Conservation (phyloP, 2,113 vertebrate genomes). For the Lota lota region DNA sequence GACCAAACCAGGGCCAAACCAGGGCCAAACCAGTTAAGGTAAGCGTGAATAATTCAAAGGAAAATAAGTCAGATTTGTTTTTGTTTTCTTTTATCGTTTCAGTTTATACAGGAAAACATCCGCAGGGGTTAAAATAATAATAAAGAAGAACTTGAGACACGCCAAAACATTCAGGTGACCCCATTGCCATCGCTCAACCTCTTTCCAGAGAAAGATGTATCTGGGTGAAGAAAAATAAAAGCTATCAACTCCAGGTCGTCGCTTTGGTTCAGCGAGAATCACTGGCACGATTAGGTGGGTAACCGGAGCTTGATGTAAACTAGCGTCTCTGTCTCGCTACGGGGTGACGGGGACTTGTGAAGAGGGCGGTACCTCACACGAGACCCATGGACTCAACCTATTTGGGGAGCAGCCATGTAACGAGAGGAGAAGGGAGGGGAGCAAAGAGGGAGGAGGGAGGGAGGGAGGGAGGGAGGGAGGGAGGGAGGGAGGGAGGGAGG, state of each 20-base stretch:
- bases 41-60: too few relatives aligned
- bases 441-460: neutral
- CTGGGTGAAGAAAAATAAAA: constrained; percentile 37
- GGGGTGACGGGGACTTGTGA: constrained; percentile 2
- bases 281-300: constrained; percentile 38
- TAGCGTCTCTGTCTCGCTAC: constrained; percentile 21
- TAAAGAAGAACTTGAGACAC: neutral
- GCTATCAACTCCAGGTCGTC: constrained; percentile 54
- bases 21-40: too few relatives aligned
- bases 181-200: constrained; percentile 9
- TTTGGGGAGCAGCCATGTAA: constrained; percentile 1
- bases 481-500: constrained; percentile 12
- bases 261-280: constrained; percentile 58
- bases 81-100: too few relatives aligned
- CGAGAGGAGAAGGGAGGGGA: neutral
- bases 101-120: too few relatives aligned
- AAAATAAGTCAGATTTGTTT: too few relatives aligned
- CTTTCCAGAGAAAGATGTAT: neutral
- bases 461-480: constrained; percentile 25
- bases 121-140: neutral
- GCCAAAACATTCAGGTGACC: constrained; percentile 17
- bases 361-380: neutral
- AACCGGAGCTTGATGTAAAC: constrained; percentile 58
- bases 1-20: too few relatives aligned
- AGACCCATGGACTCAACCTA: neutral